Percentiles rank a stretch among this genome's conserved stretches.
phyloP scores from a whole-genome alignment of 2,113 vertebrate genomes.

The Clinocottus analis region DNA sequence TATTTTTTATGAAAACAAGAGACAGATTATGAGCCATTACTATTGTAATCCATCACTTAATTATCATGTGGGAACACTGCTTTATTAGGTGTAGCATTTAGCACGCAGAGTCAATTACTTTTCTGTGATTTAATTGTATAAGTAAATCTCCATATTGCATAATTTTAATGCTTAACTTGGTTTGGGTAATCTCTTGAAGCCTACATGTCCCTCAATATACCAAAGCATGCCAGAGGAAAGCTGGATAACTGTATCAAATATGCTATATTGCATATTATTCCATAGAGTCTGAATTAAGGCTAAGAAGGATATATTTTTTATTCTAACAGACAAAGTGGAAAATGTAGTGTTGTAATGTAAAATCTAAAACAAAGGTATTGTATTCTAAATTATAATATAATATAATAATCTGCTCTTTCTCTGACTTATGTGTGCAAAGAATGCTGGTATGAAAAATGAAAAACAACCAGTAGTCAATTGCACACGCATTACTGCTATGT shows the following conservation, averaged over 20 bases:
- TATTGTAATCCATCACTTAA: not conserved
- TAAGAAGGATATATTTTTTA: not conserved
- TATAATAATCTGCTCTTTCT: too few relatives aligned
- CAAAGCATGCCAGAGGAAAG: not conserved
- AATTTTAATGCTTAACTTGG: not conserved
- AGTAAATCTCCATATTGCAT: not conserved
- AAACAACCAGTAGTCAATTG: too few relatives aligned
- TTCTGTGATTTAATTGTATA: not conserved
- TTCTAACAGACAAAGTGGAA: not conserved
- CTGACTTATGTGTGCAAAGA: too few relatives aligned
- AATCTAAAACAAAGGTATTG: not conserved
- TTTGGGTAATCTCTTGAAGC: not conserved
- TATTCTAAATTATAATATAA: too few relatives aligned
- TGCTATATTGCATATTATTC: not conserved
- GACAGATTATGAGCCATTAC: not conserved
- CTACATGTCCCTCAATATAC: not conserved
- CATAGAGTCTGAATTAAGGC: not conserved
- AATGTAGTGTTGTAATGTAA: not conserved
- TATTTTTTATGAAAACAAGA: not conserved
- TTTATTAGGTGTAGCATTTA: not conserved
- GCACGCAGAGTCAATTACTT: not conserved
- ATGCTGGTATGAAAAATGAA: too few relatives aligned
- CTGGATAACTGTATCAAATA: not conserved
- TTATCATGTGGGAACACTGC: not conserved
- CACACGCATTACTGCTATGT: too few relatives aligned